Evolutionary conservation across 2,113 vertebrate genomes (phyloP), one percentile per base, ranked within the genome.

Genomic region (Gopherus flavomarginatus): DNA sequence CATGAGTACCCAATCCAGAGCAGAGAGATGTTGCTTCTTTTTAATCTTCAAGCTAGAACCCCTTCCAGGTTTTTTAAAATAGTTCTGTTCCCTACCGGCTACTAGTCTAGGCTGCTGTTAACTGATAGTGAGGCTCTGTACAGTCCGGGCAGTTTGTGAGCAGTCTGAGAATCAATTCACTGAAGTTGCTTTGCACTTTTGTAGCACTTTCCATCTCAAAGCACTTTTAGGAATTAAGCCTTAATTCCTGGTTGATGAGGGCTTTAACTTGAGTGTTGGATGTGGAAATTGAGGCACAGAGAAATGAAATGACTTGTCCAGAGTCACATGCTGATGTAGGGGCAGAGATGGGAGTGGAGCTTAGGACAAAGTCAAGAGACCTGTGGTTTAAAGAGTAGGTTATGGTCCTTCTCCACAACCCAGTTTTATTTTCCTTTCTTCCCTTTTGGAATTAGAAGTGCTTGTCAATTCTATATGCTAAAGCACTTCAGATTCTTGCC

Each of bases 401-500:
- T 69, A 35, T 38, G n/a, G 35, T 38, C 35, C 62, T 69, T 69
- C 35, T 69, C 62, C 62, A 69, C 62, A 62, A 19, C 16, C 65
- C 65, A 72, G 19, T 38, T 72, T 72, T 72, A 4, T n/a, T 72
- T 47, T 26, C 38, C 75, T 78, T 47, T 6, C 75, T 26, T 77
- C 38, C 38, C 42, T 44, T 44, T 78, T 29, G 69, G 0, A 0
- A 1, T 42, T 52, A 75, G 1, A 14, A 2, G 1, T 5, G 2
- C 21, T 3, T 12, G 29, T 1, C 11, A 35, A 42, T 11, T 26
- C 56, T 3, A 42, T 0, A 1, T 31, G 17, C 3, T 17, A 59
- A 11, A 65, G 38, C 9, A 17, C 16, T 50, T 78, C 26, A 47
- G 27, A 14, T 79, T 29, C 27, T 79, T 49, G 65, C n/a, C n/a